Percentiles rank a stretch among this genome's conserved stretches.
Evolutionary conservation across 2,113 vertebrate species (phyloP).

Genomic region (Sander vitreus): DNA sequence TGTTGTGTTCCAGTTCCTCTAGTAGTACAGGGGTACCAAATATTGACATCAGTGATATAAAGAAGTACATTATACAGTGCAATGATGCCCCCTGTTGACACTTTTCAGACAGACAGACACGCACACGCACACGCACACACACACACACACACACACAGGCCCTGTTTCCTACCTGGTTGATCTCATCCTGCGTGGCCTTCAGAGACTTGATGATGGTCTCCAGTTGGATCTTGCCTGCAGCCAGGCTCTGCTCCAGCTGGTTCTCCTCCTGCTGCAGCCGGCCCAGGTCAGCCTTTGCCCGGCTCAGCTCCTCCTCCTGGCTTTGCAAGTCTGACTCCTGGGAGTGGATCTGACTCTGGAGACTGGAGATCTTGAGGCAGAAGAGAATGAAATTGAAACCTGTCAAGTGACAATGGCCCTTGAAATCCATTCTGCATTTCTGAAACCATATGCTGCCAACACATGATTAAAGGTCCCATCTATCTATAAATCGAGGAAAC

Average conservation of each 20-base stretch:
- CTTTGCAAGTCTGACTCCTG: constrained; percentile 94
- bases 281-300: constrained; percentile 91
- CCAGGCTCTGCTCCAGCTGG: constrained; percentile 96
- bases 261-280: constrained; percentile 94
- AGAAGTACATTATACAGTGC: neutral
- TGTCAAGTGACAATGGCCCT: neutral
- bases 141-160: constrained; percentile 1
- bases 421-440: neutral
- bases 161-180: constrained; percentile 91
- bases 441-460: neutral
- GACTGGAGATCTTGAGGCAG: constrained; percentile 88
- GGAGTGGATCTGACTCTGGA: constrained; percentile 95
- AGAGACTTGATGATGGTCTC: constrained; percentile 98
- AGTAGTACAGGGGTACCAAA: neutral
- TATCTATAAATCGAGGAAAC: too few relatives aligned
- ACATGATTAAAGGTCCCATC: neutral
- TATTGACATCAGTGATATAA: neutral
- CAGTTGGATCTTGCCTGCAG: constrained; percentile 93
- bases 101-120: neutral
- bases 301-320: constrained; percentile 95
- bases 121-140: neutral
- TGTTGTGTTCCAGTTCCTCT: neutral
- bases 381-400: neutral
- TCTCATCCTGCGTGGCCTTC: constrained; percentile 96
- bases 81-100: constrained; percentile 46